These are phyloP conservation scores for Amphiura filiformis DNA, from an alignment of 35 echinoderm and acorn worm species.

Conservation along the genomic window DNA sequence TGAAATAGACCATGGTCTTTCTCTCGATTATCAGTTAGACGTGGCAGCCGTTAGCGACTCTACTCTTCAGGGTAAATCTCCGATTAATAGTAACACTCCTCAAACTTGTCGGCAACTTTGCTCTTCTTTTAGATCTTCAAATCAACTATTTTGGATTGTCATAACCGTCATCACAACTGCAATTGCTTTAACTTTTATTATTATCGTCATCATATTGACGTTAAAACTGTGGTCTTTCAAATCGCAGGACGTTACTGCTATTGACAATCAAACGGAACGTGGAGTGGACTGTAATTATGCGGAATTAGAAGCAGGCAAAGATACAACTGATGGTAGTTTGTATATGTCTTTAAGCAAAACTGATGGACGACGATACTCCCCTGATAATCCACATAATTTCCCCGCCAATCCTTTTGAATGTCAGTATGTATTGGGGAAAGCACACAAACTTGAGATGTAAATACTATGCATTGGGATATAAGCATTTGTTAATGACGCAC, in stretches of 20 bases:
- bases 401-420: no score
- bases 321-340: not conserved
- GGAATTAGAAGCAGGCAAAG: not conserved
- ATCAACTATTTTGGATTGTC: not conserved
- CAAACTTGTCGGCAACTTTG: not conserved
- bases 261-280: not conserved
- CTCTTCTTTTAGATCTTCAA: not conserved
- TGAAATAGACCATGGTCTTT: not conserved
- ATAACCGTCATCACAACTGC: not conserved
- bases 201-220: not conserved
- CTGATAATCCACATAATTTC: no score
- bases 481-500: no score
- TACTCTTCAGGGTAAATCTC: not conserved
- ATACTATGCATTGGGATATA: no score
- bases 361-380: not conserved
- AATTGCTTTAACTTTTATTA: not conserved
- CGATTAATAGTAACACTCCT: not conserved
- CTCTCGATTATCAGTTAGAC: not conserved
- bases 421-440: no score
- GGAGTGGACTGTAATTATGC: not conserved
- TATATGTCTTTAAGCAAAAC: slow-evolving; percentile 8
- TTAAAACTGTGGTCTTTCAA: not conserved
- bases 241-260: not conserved
- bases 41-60: not conserved
- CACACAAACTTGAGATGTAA: no score